Conservation (phyloP, 1,140 invertebrate species). For the Diorhabda sublineata region DNA sequence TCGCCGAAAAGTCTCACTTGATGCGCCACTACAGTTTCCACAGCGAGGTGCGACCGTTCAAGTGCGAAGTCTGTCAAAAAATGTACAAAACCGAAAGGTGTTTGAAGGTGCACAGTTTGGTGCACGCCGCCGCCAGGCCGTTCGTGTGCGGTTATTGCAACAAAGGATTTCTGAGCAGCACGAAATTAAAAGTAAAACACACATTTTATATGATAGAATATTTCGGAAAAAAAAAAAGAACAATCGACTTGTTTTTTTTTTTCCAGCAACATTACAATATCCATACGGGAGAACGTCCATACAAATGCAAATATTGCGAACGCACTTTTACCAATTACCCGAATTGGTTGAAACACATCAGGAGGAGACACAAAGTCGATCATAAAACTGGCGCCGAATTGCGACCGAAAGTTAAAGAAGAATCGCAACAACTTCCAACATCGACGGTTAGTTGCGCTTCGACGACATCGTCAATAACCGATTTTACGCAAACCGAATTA, state of each 20-base stretch:
- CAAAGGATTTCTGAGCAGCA: constrained; percentile 65
- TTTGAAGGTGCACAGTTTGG: constrained; percentile 58
- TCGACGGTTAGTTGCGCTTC: not conserved
- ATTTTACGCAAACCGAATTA: no score
- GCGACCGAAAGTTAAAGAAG: constrained; percentile 44
- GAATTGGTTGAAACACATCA: constrained; percentile 56
- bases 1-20: constrained; percentile 51
- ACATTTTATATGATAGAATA: no score
- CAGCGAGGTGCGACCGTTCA: constrained; percentile 41
- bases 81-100: constrained; percentile 34
- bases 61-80: constrained; percentile 42
- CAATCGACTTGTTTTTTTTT: not conserved
- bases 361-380: constrained; percentile 53
- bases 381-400: constrained; percentile 51
- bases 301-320: constrained; percentile 54
- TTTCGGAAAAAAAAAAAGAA: not conserved
- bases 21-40: constrained; percentile 55
- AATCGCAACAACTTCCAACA: constrained; percentile 16
- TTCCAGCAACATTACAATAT: constrained; percentile 53
- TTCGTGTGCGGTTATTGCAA: constrained; percentile 49
- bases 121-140: constrained; percentile 52
- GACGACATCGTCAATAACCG: no score
- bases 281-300: constrained; percentile 53
- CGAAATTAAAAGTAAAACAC: constrained; percentile 33
- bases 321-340: constrained; percentile 55